Evolutionary conservation across 2,888 invertebrate species (phyloP).

Genomic region (Sarcophaga subvicina): DNA sequence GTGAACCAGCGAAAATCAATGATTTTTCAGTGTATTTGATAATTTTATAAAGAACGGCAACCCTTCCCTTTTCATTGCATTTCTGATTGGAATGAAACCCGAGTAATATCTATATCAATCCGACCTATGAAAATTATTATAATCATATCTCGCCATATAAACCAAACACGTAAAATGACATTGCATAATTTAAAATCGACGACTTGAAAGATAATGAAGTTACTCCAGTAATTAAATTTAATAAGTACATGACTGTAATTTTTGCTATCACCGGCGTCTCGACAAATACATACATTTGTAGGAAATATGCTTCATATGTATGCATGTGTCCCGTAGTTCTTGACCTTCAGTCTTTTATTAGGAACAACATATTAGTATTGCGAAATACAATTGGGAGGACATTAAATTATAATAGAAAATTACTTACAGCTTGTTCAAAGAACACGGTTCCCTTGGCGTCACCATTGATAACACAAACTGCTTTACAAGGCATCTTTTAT

Average conservation of each 20-base stretch:
- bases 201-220: constrained; percentile 7
- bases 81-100: not conserved
- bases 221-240: not conserved
- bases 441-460: constrained; percentile 92
- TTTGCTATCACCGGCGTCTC: constrained; percentile 17
- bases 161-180: not conserved
- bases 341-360: constrained; percentile 46
- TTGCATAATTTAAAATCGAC: constrained; percentile 35
- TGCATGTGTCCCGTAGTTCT: no score
- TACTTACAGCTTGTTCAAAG: constrained; percentile 89
- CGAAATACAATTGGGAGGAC: constrained; percentile 21
- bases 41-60: not conserved
- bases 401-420: not conserved
- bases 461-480: constrained; percentile 93
- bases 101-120: not conserved
- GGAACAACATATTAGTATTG: not conserved
- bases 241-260: constrained; percentile 41
- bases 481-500: constrained; percentile 85
- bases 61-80: not conserved
- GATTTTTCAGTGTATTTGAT: not conserved
- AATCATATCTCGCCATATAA: not conserved
- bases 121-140: not conserved
- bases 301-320: no score
- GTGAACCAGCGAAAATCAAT: no score
- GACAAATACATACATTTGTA: constrained; percentile 3